A percentile compares a stretch with the other conserved stretches of the same genome.
Conservation (phyloP, 2,797 vertebrate genomes). For the Coracias cyanogaster region DNA sequence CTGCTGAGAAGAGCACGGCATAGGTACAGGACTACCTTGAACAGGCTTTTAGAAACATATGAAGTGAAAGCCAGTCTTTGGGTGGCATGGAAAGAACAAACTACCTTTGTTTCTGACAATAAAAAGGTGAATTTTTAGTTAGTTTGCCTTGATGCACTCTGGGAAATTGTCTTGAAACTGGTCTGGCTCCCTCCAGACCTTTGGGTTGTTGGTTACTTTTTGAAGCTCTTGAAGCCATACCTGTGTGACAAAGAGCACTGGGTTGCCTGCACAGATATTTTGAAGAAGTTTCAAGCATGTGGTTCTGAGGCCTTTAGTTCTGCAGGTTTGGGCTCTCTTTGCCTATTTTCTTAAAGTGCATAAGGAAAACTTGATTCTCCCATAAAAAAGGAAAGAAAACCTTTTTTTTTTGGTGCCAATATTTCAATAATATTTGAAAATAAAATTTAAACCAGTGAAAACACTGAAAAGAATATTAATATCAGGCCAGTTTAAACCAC, state of each 20-base stretch:
- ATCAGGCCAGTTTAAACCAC: not conserved
- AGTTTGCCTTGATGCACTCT: not conserved
- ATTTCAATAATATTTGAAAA: not conserved
- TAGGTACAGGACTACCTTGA: not conserved
- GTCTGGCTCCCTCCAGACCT: not conserved
- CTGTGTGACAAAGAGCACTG: not conserved
- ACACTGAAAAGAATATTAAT: not conserved
- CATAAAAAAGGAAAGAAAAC: not conserved
- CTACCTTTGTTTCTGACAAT: not conserved
- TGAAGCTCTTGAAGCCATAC: not conserved
- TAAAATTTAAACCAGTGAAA: not conserved
- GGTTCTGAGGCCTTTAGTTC: not conserved
- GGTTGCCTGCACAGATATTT: not conserved
- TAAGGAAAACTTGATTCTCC: not conserved
- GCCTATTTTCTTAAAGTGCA: not conserved
- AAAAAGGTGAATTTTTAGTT: not conserved
- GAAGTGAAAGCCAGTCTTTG: not conserved
- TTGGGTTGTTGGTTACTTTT: not conserved
- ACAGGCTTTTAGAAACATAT: not conserved
- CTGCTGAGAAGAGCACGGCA: accelerated
- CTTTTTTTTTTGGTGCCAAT: not conserved
- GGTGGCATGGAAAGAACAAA: not conserved
- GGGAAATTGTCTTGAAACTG: not conserved
- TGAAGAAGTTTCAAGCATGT: not conserved
- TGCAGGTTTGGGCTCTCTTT: not conserved